Evolutionary conservation across 2,113 vertebrate species (phyloP).

Genomic region (Progne subis): DNA sequence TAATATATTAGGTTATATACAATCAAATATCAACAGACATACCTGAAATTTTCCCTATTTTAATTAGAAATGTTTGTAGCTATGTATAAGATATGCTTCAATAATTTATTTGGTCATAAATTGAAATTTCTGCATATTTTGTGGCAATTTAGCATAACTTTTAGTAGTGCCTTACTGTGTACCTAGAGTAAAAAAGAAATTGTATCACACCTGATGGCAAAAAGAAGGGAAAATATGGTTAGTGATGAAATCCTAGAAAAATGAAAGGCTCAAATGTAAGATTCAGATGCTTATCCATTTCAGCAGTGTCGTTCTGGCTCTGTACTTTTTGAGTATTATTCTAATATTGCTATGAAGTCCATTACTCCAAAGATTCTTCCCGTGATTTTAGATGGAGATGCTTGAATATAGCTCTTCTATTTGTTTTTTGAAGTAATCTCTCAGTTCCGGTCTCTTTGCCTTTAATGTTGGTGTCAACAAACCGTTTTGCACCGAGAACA

Average conservation of each 20-base stretch:
- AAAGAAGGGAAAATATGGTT: constrained; percentile 56
- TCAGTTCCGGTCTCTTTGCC: constrained; percentile 92
- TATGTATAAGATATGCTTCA: constrained; percentile 58
- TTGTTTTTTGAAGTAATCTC: constrained; percentile 91
- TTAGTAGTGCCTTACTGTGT: constrained; percentile 60
- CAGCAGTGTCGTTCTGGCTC: constrained; percentile 53
- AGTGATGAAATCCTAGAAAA: constrained; percentile 57
- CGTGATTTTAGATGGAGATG: constrained; percentile 85
- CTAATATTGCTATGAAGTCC: constrained; percentile 76
- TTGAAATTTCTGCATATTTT: constrained; percentile 46
- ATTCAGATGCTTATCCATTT: constrained; percentile 61
- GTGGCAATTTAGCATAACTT: constrained; percentile 49
- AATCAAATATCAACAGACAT: constrained; percentile 33
- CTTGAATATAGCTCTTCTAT: constrained; percentile 91
- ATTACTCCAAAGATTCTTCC: constrained; percentile 50
- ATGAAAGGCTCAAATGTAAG: constrained; percentile 66
- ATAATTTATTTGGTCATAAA: constrained; percentile 59
- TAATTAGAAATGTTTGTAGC: constrained; percentile 59
- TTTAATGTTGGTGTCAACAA: constrained; percentile 96
- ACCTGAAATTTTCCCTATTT: constrained; percentile 61
- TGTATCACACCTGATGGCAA: constrained; percentile 51
- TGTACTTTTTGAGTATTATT: constrained; percentile 56
- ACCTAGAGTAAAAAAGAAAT: constrained; percentile 64
- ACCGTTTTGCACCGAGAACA: constrained; percentile 95
- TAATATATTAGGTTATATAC: constrained; percentile 57